Evolutionary conservation across 2,888 invertebrate species (phyloP).

Genomic region (Mayetiola destructor): DNA sequence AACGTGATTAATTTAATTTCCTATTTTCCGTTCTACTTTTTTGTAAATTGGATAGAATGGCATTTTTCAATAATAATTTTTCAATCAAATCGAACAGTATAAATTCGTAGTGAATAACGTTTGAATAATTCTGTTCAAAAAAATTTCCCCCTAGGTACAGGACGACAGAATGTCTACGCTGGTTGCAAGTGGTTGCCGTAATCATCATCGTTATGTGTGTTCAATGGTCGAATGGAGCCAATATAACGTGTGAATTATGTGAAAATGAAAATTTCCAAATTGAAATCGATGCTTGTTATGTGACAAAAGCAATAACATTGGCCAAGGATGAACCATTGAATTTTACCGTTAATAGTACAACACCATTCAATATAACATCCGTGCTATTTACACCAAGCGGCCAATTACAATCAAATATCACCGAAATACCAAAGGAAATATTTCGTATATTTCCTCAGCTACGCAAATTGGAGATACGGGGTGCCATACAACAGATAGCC

Average conservation of each 20-base stretch:
- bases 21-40: no score
- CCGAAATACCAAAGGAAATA: constrained; percentile 5
- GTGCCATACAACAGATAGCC: neutral
- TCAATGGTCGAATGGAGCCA: neutral
- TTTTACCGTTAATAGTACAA: neutral
- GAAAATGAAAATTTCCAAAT: constrained; percentile 4
- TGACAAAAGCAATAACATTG: constrained; percentile 1
- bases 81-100: no score
- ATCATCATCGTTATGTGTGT: neutral
- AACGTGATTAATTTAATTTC: no score
- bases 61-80: no score
- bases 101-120: no score
- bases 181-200: neutral
- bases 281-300: constrained; percentile 7
- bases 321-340: constrained; percentile 1
- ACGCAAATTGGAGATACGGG: constrained; percentile 8
- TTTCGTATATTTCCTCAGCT: constrained; percentile 9
- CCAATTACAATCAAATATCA: constrained; percentile 5
- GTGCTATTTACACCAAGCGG: neutral
- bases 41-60: no score
- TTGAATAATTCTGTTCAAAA: no score
- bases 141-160: no score
- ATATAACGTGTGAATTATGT: constrained; percentile 12
- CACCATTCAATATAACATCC: neutral
- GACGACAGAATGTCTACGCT: constrained; percentile 10